Conservation (phyloP, 2,888 invertebrate species). For the Plebejus argus region DNA sequence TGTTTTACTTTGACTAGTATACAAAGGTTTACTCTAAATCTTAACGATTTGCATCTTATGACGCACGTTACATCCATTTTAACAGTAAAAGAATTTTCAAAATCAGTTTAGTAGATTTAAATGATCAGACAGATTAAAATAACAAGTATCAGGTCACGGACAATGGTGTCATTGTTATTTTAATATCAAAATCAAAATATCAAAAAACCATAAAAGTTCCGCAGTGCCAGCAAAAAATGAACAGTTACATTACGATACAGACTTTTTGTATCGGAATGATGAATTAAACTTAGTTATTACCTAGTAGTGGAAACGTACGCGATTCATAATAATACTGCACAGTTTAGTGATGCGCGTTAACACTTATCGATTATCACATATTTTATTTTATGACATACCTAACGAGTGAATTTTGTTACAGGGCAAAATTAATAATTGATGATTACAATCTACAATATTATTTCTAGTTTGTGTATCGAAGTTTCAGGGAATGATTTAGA, state of each 20-base stretch:
- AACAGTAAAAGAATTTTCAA: neutral
- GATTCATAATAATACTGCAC: constrained; percentile 10
- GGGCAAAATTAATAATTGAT: neutral
- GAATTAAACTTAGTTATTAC: constrained; percentile 3
- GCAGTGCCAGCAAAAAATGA: neutral
- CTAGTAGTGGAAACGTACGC: constrained; percentile 16
- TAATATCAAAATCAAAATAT: neutral
- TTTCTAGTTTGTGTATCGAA: neutral
- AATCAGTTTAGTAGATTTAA: neutral
- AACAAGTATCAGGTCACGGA: neutral
- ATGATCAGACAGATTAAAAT: neutral
- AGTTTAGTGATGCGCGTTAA: neutral
- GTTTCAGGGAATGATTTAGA: neutral
- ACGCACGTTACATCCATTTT: neutral
- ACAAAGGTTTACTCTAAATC: too few relatives aligned
- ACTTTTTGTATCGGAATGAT: constrained; percentile 7
- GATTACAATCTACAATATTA: neutral
- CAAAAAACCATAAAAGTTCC: neutral
- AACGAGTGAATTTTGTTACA: neutral
- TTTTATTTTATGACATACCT: neutral
- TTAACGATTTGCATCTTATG: too few relatives aligned
- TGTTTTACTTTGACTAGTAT: too few relatives aligned
- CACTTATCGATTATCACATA: neutral
- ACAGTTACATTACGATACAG: neutral
- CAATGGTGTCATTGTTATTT: neutral